These are phyloP conservation scores for Brachionus angularis DNA, from an alignment of 1,140 invertebrate species.

Conservation along the genomic window DNA sequence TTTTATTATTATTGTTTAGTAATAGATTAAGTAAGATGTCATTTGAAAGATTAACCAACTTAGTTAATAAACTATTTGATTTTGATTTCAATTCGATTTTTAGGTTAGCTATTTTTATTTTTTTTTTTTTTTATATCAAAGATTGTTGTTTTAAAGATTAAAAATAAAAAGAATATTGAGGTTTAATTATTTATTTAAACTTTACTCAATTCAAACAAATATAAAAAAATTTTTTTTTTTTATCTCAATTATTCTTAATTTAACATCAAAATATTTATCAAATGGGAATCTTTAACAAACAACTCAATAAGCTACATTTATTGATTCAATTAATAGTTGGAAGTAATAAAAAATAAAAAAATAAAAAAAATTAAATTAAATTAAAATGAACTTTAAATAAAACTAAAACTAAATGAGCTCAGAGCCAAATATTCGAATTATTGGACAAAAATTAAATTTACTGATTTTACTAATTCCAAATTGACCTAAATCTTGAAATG, in stretches of 20 bases:
- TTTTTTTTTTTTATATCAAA: not conserved
- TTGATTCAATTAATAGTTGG: no score
- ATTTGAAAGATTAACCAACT: conserved; percentile 24
- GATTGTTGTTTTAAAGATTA: not conserved
- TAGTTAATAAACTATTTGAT: not conserved
- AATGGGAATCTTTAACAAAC: no score
- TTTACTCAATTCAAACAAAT: not conserved
- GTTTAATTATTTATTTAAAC: not conserved
- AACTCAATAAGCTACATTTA: no score
- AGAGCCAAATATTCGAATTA: no score
- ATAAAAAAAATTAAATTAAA: no score
- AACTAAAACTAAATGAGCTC: no score
- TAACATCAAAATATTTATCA: no score
- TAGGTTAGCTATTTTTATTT: not conserved
- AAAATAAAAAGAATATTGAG: not conserved
- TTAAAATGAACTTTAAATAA: no score
- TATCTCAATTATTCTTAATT: not conserved
- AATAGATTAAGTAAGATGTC: conserved; percentile 7
- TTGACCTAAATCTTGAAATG: no score
- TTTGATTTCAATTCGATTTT: not conserved
- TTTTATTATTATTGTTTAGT: conserved; percentile 21
- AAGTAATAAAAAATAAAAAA: no score
- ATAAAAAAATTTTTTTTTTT: not conserved
- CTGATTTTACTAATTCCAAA: no score
- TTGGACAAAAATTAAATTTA: no score